Evolutionary conservation across 1,140 invertebrate species (phyloP).

Genomic region (Lamellibrachia luymesi): DNA sequence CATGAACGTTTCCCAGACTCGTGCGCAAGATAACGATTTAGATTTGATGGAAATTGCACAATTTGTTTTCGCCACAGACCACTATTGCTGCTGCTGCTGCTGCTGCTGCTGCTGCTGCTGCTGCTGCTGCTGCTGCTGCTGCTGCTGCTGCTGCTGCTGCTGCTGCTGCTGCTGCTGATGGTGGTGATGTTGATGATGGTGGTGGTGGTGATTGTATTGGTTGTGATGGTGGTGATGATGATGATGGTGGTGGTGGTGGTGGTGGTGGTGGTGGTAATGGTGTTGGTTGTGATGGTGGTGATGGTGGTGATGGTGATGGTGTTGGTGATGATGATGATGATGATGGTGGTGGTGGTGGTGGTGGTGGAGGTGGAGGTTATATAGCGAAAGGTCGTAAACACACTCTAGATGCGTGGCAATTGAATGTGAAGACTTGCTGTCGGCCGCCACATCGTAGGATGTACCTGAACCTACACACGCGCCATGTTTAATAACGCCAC

Average conservation of each 20-base stretch:
- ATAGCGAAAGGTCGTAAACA: too few relatives aligned
- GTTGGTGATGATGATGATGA: not conserved
- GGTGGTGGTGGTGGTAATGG: too few relatives aligned
- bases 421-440: not conserved
- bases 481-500: not conserved
- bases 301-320: too few relatives aligned
- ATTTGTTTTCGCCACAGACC: too few relatives aligned
- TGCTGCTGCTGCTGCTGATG: too few relatives aligned
- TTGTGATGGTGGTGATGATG: too few relatives aligned
- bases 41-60: not conserved
- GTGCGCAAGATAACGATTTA: not conserved
- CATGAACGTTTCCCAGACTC: not conserved
- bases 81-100: not conserved
- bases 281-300: too few relatives aligned
- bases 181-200: not conserved
- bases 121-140: constrained; percentile 10
- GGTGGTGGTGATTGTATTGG: not conserved
- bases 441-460: not conserved
- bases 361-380: too few relatives aligned
- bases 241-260: too few relatives aligned
- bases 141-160: not conserved
- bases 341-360: not conserved
- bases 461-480: not conserved
- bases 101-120: constrained; percentile 16
- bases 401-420: not conserved